Base-by-base conservation (phyloP, 2,113 vertebrate species). In the Anthoscopus minutus region DNA sequence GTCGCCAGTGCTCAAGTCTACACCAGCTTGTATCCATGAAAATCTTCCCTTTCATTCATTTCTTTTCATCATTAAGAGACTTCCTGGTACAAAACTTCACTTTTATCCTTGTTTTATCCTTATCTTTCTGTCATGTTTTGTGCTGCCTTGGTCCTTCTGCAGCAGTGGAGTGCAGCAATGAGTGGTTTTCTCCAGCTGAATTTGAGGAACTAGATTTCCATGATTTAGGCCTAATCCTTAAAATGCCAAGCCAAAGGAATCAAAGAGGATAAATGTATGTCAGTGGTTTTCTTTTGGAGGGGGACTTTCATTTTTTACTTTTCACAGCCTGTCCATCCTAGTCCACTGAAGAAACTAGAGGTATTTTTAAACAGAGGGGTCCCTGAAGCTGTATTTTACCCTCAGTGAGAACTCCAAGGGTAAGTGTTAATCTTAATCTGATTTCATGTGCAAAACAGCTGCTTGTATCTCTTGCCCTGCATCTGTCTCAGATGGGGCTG, bases 401-500 rank as follows among this genome's bases (percentile, higher is more conserved):
- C 78, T n/a, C 57, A 56, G 53, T 0, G 3, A 92, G 79, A 84
- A 86, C 70, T 92, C 93, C 61, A 74, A 95, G 96, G 65, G 85
- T 88, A 92, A 82, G 89, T 95, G 94, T 96, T 98, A 97, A 97
- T 97, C 94, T 96, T 97, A 96, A 93, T 97, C 97, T 97, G 94
- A 97, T 96, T 98, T 96, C 92, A 92, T 94, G 97, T 97, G 97
- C 95, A 95, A 95, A 97, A 80, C 97, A 98, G 97, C 97, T 98
- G 98, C 96, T 98, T 98, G 97, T 96, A 96, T 95, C 97, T 97
- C 97, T 98, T 88, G 88, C 86, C 89, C 81, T 90, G 95, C 91
- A 94, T 98, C 96, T 97, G 97, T 91, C 96, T 96, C 87, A 95
- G 94, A 96, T 96, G 96, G 86, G 86, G 80, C 84, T 94, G 91